phyloP scores from a whole-genome alignment of 2,888 invertebrate genomes.

The Drosophila prolongata region DNA sequence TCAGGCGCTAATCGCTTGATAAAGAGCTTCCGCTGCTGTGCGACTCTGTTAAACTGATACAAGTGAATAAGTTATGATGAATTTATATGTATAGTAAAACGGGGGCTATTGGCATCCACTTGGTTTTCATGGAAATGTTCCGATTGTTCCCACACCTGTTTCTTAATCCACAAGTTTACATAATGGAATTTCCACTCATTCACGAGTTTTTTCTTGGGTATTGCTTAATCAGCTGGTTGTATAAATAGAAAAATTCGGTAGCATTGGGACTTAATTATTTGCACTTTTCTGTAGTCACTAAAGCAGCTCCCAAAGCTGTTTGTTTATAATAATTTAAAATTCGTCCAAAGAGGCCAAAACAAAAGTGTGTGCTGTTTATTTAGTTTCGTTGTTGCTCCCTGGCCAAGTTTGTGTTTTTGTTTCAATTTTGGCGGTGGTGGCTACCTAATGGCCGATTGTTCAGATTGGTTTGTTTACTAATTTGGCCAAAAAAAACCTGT shows the following conservation, averaged over 20 bases:
- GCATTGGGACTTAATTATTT: slow-evolving; percentile 55
- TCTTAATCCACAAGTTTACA: slow-evolving; percentile 4
- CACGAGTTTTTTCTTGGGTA: slow-evolving; percentile 3
- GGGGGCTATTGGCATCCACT: not conserved
- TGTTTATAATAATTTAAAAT: slow-evolving; percentile 75
- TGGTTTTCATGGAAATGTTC: not conserved
- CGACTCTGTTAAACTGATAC: not conserved
- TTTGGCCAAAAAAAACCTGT: slow-evolving; percentile 20
- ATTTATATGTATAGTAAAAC: not conserved
- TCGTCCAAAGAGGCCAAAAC: slow-evolving; percentile 48
- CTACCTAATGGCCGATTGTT: slow-evolving; percentile 34
- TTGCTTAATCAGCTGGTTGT: slow-evolving; percentile 45
- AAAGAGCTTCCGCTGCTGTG: slow-evolving; percentile 21
- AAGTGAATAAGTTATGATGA: slow-evolving; percentile 3
- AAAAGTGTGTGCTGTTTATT: slow-evolving; percentile 35
- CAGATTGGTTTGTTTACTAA: slow-evolving; percentile 32
- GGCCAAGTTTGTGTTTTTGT: slow-evolving; percentile 27
- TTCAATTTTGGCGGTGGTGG: slow-evolving; percentile 12
- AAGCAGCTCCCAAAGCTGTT: slow-evolving; percentile 61
- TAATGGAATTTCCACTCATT: slow-evolving; percentile 18
- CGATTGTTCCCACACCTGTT: slow-evolving; percentile 29
- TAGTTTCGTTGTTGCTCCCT: slow-evolving; percentile 23
- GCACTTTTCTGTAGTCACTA: slow-evolving; percentile 64
- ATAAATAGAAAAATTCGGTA: slow-evolving; percentile 38
- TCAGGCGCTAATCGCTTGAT: slow-evolving; percentile 16